phyloP scores from a whole-genome alignment of 2,888 invertebrate genomes.

The Melipona bicolor region DNA sequence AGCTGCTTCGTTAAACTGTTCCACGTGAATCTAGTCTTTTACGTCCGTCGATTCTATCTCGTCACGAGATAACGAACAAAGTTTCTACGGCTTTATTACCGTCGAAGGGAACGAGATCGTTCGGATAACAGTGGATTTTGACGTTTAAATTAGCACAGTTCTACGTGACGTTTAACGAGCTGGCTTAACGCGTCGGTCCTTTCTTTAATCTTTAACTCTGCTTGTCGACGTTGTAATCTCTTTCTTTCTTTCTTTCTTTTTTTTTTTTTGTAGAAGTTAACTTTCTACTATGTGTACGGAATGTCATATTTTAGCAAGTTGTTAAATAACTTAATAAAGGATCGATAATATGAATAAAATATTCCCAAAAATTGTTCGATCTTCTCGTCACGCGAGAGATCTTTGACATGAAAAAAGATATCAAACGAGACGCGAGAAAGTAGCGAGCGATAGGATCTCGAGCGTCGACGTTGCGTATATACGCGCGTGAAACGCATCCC shows the following conservation, averaged over 20 bases:
- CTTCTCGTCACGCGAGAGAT: neutral
- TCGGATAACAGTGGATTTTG: neutral
- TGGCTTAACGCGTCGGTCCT: neutral
- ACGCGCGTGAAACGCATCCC: slow-evolving; percentile 2
- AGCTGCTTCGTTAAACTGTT: slow-evolving; percentile 2
- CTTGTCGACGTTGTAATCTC: accelerated
- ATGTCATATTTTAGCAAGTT: neutral
- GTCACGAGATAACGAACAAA: neutral
- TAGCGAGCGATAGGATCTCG: slow-evolving; percentile 38
- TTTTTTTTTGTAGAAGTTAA: accelerated
- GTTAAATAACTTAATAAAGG: neutral
- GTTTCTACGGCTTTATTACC: neutral
- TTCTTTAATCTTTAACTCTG: neutral
- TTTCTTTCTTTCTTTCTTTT: too few species aligned
- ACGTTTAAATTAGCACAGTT: neutral
- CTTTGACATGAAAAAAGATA: neutral
- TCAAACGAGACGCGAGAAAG: slow-evolving; percentile 5
- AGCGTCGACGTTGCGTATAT: slow-evolving; percentile 11
- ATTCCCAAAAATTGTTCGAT: neutral
- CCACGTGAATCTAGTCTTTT: neutral
- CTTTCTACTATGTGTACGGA: neutral
- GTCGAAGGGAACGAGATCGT: neutral
- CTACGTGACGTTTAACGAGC: too few species aligned
- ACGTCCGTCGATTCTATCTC: neutral
- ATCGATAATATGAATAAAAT: too few species aligned